Percentiles rank a stretch among this genome's conserved stretches.
These are phyloP conservation scores for Enteromius paludinosus DNA, from an alignment of 2,797 vertebrate genomes.

Conservation along the genomic window DNA sequence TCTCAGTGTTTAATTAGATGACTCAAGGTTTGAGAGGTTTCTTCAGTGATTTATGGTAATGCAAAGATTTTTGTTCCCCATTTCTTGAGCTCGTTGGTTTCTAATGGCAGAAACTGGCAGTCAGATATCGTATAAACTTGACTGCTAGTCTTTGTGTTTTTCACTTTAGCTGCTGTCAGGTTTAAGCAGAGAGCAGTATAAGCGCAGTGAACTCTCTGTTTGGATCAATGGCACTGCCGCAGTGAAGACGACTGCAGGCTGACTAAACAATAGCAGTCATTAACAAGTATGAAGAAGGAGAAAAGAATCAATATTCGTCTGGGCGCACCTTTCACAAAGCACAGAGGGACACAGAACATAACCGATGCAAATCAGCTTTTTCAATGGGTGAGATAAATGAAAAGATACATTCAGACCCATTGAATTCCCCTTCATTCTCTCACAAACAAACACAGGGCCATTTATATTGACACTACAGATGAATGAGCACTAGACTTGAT, in stretches of 20 bases:
- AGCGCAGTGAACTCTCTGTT: conserved; percentile 17
- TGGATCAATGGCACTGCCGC: conserved; percentile 39
- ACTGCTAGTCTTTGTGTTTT: neutral
- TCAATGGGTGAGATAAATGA: neutral
- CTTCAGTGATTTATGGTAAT: neutral
- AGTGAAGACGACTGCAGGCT: neutral
- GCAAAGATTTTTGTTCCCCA: neutral
- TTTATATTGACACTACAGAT: neutral
- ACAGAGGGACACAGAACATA: neutral
- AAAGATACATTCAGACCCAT: conserved; percentile 2
- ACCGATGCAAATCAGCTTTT: conserved; percentile 16
- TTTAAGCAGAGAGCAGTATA: neutral
- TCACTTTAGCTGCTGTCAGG: conserved; percentile 13
- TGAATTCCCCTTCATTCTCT: neutral
- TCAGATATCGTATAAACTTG: neutral
- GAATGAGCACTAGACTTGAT: neutral
- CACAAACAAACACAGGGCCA: neutral
- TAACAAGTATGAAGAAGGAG: conserved; percentile 43
- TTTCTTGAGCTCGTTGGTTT: neutral
- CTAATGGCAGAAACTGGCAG: neutral
- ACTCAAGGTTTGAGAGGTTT: neutral
- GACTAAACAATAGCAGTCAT: conserved; percentile 40
- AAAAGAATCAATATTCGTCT: conserved; percentile 31
- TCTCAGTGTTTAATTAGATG: neutral
- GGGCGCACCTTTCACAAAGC: conserved; percentile 4